A percentile compares a stretch with the other conserved stretches of the same genome.
Evolutionary conservation across 1,140 invertebrate species (phyloP).

Genomic region (Aphelinus atriplicis): DNA sequence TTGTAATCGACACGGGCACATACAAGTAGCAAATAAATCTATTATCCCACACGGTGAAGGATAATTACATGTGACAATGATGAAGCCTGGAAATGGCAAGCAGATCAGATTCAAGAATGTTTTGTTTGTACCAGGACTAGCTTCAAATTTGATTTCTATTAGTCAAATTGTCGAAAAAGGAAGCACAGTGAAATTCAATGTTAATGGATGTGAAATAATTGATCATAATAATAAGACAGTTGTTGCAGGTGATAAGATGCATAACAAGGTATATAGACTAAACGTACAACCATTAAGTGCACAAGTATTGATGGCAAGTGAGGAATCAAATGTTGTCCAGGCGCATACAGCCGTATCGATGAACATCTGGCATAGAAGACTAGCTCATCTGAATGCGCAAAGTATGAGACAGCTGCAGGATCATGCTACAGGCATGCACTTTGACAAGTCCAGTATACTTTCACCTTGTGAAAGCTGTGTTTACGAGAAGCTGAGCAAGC

Average conservation of each 20-base stretch:
- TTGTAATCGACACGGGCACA: neutral
- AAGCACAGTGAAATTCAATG: neutral
- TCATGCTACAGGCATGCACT: neutral
- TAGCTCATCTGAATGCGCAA: neutral
- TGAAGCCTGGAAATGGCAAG: too few relatives aligned
- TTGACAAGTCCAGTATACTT: neutral
- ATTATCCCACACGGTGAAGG: neutral
- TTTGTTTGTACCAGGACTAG: neutral
- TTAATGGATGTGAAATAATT: neutral
- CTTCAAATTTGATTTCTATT: neutral
- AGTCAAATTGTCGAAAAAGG: neutral
- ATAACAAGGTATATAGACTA: neutral
- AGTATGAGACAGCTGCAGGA: neutral
- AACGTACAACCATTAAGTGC: neutral
- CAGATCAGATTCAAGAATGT: neutral
- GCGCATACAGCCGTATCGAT: neutral
- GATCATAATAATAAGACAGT: neutral
- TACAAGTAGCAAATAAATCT: neutral
- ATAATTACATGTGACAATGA: neutral
- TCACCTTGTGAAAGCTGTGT: conserved; percentile 1
- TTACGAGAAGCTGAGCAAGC: neutral
- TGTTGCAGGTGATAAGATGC: neutral
- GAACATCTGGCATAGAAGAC: neutral
- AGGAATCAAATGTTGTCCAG: neutral
- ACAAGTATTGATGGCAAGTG: neutral